phyloP scores from a whole-genome alignment of 1,140 invertebrate species.

The Bombus picipes region DNA sequence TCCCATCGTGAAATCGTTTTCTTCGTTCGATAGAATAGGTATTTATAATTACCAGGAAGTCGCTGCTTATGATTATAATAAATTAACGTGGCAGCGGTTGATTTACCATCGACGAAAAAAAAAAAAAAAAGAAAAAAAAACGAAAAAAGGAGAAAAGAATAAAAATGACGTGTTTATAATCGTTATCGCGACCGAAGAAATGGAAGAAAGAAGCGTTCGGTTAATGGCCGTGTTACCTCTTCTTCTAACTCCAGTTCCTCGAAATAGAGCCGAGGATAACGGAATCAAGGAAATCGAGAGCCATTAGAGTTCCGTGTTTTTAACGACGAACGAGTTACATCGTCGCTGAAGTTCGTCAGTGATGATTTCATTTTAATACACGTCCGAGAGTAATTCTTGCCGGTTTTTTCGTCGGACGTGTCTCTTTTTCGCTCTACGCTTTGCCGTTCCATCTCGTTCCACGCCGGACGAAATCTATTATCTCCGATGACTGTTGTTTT shows the following conservation, averaged over 20 bases:
- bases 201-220: too few species aligned
- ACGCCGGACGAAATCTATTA: constrained; percentile 65
- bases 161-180: not conserved
- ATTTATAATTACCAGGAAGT: not conserved
- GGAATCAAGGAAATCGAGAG: not conserved
- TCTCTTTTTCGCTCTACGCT: not conserved
- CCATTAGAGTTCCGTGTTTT: constrained; percentile 19
- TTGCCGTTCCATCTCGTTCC: constrained; percentile 3
- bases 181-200: not conserved
- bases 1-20: not conserved
- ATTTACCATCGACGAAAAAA: not conserved
- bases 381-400: constrained; percentile 17
- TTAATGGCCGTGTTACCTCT: not conserved
- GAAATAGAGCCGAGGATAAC: constrained; percentile 16
- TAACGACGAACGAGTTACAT: constrained; percentile 30
- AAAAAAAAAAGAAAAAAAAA: not conserved
- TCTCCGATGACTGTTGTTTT: constrained; percentile 60
- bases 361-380: constrained; percentile 54
- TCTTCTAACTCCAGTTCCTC: not conserved
- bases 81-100: not conserved
- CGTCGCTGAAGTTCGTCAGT: not conserved
- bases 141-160: too few species aligned
- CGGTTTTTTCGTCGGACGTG: not conserved
- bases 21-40: not conserved
- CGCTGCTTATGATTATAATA: not conserved